Evolutionary conservation across 2,113 vertebrate species (phyloP).

Genomic region (Scophthalmus maximus): DNA sequence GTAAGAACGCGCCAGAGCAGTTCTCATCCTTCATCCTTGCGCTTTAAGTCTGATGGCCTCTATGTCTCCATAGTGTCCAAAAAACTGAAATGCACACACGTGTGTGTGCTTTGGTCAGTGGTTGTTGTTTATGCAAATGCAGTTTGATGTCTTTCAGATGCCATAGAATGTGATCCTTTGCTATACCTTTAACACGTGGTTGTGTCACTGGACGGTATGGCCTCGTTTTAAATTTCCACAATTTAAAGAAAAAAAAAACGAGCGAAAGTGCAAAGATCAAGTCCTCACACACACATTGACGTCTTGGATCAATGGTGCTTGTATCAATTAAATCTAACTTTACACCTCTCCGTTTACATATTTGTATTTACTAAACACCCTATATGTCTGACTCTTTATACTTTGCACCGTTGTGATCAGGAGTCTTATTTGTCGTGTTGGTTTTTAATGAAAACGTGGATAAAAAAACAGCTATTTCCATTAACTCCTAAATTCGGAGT

Average conservation of each 20-base stretch:
- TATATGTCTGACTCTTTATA: conserved; percentile 3
- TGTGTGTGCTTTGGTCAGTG: background rate
- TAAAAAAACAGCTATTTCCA: conserved; percentile 44
- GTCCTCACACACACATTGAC: background rate
- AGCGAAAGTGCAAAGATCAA: background rate
- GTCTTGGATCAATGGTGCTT: conserved; percentile 9
- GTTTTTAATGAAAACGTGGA: conserved; percentile 31
- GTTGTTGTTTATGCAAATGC: conserved; percentile 35
- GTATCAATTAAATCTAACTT: conserved; percentile 35
- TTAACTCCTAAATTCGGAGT: conserved; percentile 33
- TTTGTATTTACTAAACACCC: background rate
- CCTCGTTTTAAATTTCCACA: background rate
- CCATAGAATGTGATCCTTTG: conserved; percentile 20
- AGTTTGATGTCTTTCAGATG: conserved; percentile 17
- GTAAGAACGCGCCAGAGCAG: background rate
- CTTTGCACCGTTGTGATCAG: background rate
- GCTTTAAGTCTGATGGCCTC: too few relatives aligned
- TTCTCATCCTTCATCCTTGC: too few relatives aligned
- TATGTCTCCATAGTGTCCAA: background rate
- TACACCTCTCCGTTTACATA: background rate
- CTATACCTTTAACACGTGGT: conserved; percentile 4
- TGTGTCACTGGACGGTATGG: background rate
- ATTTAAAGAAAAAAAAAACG: background rate
- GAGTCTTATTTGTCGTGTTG: conserved; percentile 10
- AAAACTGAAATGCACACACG: background rate